These are phyloP conservation scores for Mythimna lalbum DNA, from an alignment of 2,888 invertebrate species.

Conservation along the genomic window DNA sequence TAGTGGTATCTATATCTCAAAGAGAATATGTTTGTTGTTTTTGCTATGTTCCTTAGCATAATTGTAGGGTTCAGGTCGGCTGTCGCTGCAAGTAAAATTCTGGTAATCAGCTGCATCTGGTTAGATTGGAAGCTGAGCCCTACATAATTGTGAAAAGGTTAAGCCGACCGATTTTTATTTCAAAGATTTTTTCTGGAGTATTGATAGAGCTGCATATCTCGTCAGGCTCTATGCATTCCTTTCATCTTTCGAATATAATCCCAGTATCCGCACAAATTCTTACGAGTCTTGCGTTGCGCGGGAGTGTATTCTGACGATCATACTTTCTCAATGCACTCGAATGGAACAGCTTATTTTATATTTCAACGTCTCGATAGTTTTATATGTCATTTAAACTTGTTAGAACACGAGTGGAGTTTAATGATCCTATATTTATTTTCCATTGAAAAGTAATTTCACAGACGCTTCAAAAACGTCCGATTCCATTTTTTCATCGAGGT, in stretches of 20 bases:
- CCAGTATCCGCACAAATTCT: background rate
- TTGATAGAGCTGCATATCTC: no score
- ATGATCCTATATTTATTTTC: background rate
- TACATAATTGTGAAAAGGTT: no score
- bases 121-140: no score
- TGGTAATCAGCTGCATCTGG: no score
- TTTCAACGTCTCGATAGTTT: constrained; percentile 7
- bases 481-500: background rate
- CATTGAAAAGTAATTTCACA: background rate
- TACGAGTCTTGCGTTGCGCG: background rate
- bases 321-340: constrained; percentile 32
- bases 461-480: background rate
- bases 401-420: background rate
- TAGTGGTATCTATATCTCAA: no score
- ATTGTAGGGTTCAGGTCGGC: no score
- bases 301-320: constrained; percentile 18
- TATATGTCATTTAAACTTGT: background rate
- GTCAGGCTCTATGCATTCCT: no score
- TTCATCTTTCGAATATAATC: background rate
- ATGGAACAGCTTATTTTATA: constrained; percentile 11
- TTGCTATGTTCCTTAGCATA: no score
- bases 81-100: no score
- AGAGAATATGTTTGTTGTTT: no score
- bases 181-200: no score
- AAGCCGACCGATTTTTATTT: background rate